Base-by-base conservation (phyloP, 1,140 invertebrate species). In the Drosophila funebris region DNA sequence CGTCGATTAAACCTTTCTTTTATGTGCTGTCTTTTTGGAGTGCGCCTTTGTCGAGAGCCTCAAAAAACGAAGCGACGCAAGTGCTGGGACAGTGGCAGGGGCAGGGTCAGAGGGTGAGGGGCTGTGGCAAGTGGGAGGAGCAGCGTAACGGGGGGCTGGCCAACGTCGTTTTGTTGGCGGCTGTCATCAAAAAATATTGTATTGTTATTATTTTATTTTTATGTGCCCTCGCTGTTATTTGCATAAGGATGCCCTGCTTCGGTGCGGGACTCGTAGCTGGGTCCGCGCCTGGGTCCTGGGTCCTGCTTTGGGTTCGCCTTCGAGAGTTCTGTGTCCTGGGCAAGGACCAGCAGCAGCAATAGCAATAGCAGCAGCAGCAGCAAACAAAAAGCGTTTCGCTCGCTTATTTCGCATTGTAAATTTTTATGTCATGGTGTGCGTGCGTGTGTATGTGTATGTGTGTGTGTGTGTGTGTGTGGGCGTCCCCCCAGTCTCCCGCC, bases 171-270 rank as follows among this genome's bases (percentile, higher is more conserved):
- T 66, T 73, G 71, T 61, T 69, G 56, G 39, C 74, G 73, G 83
- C 78, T 87, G 83, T 87, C 83, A 87, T 87, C 83, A 87, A 87
- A 87, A 88, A 87, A 87, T 87, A 87, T 87, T 87, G 83, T 87
- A 87, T 87, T 87, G 83, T 87, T 87, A 87, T 87, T 87, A 87
- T 87, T 88, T 87, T 87, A 88, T 87, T 87, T 87, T 87, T 87
- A 87, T 87, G 83, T 83, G 68, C 76, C 60, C 71, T 75, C 50
- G 61, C 56, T 81, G 74, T 73, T 87, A 88, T 87, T 87, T 87
- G 82, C 82, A 87, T 88, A 87, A 83, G 82, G 83, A 88, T 88
- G 72, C 66, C 63, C 67, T 73, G 52, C 44, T 14, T 8, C 33
- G 53, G 52, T 63, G 46, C 68, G 31, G 50, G 31, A 36, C 20